phyloP scores from a whole-genome alignment of 2,113 vertebrate species.

The Protobothrops flavoviridis region DNA sequence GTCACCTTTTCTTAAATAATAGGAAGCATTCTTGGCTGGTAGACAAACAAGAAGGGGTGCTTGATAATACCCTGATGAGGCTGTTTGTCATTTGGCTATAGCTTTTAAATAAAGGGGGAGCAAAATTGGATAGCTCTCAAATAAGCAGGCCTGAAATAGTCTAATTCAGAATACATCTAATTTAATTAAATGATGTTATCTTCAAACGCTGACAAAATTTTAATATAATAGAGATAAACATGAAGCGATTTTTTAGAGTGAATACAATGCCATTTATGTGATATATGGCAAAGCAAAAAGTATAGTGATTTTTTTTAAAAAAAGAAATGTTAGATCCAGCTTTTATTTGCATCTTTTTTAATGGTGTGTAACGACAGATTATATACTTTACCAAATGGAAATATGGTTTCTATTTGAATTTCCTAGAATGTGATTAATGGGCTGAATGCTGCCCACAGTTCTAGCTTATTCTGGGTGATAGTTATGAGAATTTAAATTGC shows the following conservation, averaged over 20 bases:
- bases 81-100: constrained; percentile 64
- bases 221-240: constrained; percentile 21
- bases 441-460: not conserved
- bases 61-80: constrained; percentile 65
- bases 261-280: not conserved
- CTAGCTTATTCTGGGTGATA: not conserved
- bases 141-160: constrained; percentile 68
- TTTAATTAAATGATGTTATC: constrained; percentile 65
- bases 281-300: not conserved
- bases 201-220: constrained; percentile 7
- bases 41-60: constrained; percentile 54
- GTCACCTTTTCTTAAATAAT: constrained; percentile 68
- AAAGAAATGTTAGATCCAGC: not conserved
- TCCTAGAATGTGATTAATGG: constrained; percentile 15
- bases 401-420: not conserved
- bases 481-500: not conserved
- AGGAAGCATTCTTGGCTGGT: constrained; percentile 45
- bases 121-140: constrained; percentile 63
- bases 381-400: constrained; percentile 16
- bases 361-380: not conserved
- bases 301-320: constrained; percentile 14
- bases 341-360: constrained; percentile 20
- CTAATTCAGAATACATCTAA: constrained; percentile 67
- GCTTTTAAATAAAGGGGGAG: constrained; percentile 70
- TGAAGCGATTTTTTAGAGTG: not conserved